These are phyloP conservation scores for Listronotus oregonensis DNA, from an alignment of 1,140 invertebrate genomes.

Conservation along the genomic window DNA sequence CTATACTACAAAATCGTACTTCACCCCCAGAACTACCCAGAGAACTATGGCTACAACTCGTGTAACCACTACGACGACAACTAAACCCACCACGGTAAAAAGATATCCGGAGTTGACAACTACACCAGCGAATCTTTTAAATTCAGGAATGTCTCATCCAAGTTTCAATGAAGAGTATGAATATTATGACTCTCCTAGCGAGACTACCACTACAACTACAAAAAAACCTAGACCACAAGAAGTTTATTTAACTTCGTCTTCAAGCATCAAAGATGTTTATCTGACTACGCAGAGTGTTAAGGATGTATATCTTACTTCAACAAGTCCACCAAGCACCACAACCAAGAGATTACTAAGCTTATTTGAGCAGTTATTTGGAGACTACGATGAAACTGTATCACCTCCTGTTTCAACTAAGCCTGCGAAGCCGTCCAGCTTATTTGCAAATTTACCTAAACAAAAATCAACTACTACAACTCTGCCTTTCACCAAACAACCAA, in stretches of 20 bases:
- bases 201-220: slow-evolving; percentile 3
- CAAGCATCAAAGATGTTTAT: slow-evolving; percentile 33
- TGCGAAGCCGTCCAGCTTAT: slow-evolving; percentile 14
- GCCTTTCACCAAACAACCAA: slow-evolving; percentile 2
- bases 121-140: slow-evolving; percentile 41
- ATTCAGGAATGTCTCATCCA: slow-evolving; percentile 50
- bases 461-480: not conserved
- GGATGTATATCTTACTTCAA: slow-evolving; percentile 37
- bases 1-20: slow-evolving; percentile 36
- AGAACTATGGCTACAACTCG: slow-evolving; percentile 52
- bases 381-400: slow-evolving; percentile 48
- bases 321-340: slow-evolving; percentile 38
- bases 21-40: slow-evolving; percentile 44
- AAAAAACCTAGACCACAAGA: slow-evolving; percentile 18
- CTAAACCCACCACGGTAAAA: slow-evolving; percentile 46
- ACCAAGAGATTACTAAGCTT: slow-evolving; percentile 50
- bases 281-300: slow-evolving; percentile 37
- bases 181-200: slow-evolving; percentile 37
- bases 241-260: slow-evolving; percentile 28
- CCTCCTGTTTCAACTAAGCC: slow-evolving; percentile 40
- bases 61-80: slow-evolving; percentile 50
- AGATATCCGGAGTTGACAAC: slow-evolving; percentile 45
- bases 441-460: slow-evolving; percentile 14
- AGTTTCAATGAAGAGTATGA: slow-evolving; percentile 49
- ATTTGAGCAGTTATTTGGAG: slow-evolving; percentile 54